A percentile compares a stretch with the other conserved stretches of the same genome.
Conservation (phyloP, 2,113 vertebrate genomes). For the Periophthalmodon schlosseri region DNA sequence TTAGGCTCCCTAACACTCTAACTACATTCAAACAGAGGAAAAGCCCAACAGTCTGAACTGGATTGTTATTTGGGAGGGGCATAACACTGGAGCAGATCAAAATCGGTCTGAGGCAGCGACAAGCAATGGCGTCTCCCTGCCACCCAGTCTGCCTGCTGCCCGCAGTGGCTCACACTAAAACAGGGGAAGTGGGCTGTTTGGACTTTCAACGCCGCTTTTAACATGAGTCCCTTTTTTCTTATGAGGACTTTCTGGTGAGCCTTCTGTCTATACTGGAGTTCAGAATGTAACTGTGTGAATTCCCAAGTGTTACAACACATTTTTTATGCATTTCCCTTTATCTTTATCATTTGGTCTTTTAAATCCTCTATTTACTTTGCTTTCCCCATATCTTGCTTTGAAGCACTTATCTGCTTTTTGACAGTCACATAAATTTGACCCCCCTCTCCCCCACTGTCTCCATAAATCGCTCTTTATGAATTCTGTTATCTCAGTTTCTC, state of each 20-base stretch:
- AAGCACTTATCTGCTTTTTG: conserved; percentile 64
- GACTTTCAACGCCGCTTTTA: conserved; percentile 75
- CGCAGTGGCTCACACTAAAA: conserved; percentile 59
- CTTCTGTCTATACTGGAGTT: not conserved
- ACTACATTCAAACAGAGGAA: conserved; percentile 69
- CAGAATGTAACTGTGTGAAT: not conserved
- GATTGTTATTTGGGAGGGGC: conserved; percentile 82
- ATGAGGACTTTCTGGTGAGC: not conserved
- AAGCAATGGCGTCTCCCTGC: conserved; percentile 82
- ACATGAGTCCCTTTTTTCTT: conserved; percentile 33
- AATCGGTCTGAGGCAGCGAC: conserved; percentile 81
- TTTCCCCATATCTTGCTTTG: conserved; percentile 43
- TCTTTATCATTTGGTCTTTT: conserved; percentile 33
- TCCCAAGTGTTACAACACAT: conserved; percentile 6
- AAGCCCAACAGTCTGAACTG: conserved; percentile 69
- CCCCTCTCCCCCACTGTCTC: conserved; percentile 60
- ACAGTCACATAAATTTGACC: conserved; percentile 59
- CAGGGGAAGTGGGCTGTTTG: conserved; percentile 79
- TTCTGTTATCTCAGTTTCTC: conserved; percentile 56
- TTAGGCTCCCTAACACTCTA: conserved; percentile 34
- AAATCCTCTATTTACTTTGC: conserved; percentile 49
- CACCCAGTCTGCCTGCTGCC: conserved; percentile 78
- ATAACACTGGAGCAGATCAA: conserved; percentile 74
- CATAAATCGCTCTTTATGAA: conserved; percentile 61
- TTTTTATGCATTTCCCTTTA: conserved; percentile 29